These are phyloP conservation scores for Chelonia mydas DNA, from an alignment of 2,797 vertebrate species.

Conservation along the genomic window DNA sequence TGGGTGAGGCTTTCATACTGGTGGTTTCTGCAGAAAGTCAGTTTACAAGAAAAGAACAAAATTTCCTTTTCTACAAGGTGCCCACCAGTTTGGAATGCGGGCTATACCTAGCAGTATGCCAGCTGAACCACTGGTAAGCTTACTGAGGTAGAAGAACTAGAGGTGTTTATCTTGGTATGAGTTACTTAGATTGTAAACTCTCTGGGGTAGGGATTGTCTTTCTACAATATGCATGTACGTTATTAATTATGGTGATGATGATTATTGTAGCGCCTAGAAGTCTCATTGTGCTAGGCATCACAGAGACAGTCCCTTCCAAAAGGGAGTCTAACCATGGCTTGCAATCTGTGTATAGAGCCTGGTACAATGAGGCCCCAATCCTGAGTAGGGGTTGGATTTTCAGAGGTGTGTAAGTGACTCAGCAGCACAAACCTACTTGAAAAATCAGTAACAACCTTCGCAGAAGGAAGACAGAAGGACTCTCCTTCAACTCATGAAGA, in stretches of 20 bases:
- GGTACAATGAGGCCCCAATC: background rate
- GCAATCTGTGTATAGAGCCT: background rate
- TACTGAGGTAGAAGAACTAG: background rate
- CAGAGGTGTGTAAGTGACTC: background rate
- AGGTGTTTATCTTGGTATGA: background rate
- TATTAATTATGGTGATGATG: background rate
- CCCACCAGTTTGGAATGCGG: conserved; percentile 14
- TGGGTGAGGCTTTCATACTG: background rate
- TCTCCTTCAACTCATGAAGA: background rate
- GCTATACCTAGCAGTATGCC: background rate
- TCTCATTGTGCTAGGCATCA: rapidly evolving
- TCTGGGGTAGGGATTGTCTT: background rate
- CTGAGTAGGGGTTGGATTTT: background rate
- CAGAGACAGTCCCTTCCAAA: background rate
- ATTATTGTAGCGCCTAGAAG: background rate
- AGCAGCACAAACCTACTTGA: background rate
- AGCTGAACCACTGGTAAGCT: background rate
- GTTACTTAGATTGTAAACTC: background rate
- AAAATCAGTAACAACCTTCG: background rate
- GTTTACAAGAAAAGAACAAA: conserved; percentile 24
- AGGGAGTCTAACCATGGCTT: background rate
- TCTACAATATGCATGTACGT: background rate
- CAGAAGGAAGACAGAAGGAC: background rate
- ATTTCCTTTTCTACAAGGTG: conserved; percentile 20
- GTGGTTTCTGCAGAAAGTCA: background rate